phyloP scores from a whole-genome alignment of 2,888 invertebrate genomes.

The Tipula helvola region DNA sequence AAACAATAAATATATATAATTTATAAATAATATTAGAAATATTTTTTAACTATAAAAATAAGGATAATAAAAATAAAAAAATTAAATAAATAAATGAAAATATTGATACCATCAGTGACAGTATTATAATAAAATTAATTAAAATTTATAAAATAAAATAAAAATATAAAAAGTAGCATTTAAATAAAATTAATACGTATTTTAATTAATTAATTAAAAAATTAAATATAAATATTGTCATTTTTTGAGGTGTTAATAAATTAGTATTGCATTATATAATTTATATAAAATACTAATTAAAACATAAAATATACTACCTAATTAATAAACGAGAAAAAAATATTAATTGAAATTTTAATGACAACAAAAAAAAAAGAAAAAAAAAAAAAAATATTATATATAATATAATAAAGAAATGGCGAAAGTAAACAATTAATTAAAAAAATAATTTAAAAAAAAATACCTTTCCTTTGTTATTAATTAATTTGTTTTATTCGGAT shows the following conservation, averaged over 20 bases:
- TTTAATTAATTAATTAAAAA: background rate
- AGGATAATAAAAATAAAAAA: background rate
- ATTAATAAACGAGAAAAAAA: conserved; percentile 12
- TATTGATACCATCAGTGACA: conserved; percentile 10
- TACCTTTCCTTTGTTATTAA: no score
- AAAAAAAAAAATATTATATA: no score
- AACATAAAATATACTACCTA: background rate
- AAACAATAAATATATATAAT: background rate
- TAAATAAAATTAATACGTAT: conserved; percentile 4
- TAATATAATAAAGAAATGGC: conserved; percentile 14
- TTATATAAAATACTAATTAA: background rate
- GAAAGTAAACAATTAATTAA: background rate
- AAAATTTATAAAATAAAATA: background rate
- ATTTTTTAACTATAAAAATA: background rate
- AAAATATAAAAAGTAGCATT: background rate
- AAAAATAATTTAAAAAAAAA: background rate
- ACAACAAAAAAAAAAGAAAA: conserved; percentile 15
- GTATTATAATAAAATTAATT: conserved; percentile 1
- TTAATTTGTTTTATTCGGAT: no score
- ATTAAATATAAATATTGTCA: background rate
- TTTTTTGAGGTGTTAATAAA: conserved; percentile 5
- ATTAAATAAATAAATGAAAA: background rate
- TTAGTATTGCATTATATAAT: background rate
- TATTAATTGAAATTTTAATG: conserved; percentile 13
- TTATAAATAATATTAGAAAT: background rate